phyloP scores from a whole-genome alignment of 2,113 vertebrate genomes.

The Datnioides undecimradiatus region DNA sequence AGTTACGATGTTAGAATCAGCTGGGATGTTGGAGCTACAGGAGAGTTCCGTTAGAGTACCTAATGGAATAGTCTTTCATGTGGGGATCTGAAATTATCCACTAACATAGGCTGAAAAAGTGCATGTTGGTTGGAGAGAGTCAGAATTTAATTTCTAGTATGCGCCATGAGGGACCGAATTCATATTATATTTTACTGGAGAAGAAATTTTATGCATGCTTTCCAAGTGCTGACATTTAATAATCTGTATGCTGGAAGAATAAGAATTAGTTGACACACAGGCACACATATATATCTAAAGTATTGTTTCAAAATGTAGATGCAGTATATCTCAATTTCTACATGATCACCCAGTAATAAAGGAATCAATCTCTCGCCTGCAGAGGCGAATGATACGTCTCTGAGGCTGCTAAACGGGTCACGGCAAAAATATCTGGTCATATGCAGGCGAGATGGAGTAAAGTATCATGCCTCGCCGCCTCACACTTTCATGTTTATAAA shows the following conservation, averaged over 20 bases:
- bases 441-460: slow-evolving; percentile 41
- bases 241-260: slow-evolving; percentile 10
- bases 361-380: slow-evolving; percentile 29
- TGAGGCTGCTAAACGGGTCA: slow-evolving; percentile 46
- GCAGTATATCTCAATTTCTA: slow-evolving; percentile 12
- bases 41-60: slow-evolving; percentile 32
- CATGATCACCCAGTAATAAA: slow-evolving; percentile 4
- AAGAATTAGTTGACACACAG: not conserved
- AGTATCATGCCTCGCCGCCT: slow-evolving; percentile 4
- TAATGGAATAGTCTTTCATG: slow-evolving; percentile 39
- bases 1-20: slow-evolving; percentile 26
- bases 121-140: not conserved
- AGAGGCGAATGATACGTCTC: slow-evolving; percentile 18
- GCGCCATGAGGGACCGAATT: slow-evolving; percentile 10
- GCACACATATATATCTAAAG: not conserved
- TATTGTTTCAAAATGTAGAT: slow-evolving; percentile 4
- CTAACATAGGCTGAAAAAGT: slow-evolving; percentile 27
- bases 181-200: not conserved
- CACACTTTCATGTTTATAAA: slow-evolving; percentile 71
- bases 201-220: slow-evolving; percentile 10
- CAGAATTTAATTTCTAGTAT: slow-evolving; percentile 9
- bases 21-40: slow-evolving; percentile 40
- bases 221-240: slow-evolving; percentile 36
- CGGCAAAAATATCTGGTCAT: slow-evolving; percentile 37
- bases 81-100: slow-evolving; percentile 33